Evolutionary conservation across 1,140 invertebrate genomes (phyloP).

Genomic region (Sitophilus oryzae): DNA sequence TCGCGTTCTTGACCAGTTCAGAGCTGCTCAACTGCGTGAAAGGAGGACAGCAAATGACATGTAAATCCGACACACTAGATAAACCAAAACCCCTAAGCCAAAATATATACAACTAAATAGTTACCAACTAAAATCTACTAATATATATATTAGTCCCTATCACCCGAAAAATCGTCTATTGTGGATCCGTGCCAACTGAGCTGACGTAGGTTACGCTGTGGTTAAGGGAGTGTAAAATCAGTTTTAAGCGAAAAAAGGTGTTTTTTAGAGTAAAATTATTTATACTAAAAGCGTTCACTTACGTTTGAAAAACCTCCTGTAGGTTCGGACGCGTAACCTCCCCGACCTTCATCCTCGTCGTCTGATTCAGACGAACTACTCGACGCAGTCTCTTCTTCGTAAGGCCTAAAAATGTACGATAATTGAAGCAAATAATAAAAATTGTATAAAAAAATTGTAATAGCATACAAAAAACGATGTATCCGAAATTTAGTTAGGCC

Average conservation of each 20-base stretch:
- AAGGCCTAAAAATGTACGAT: conserved; percentile 33
- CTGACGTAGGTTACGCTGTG: conserved; percentile 14
- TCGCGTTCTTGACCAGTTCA: too few relatives aligned
- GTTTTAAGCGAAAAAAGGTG: neutral
- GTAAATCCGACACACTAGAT: too few relatives aligned
- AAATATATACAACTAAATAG: conserved; percentile 1
- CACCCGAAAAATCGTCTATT: conserved; percentile 12
- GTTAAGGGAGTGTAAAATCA: conserved; percentile 1
- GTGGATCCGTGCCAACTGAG: conserved; percentile 41
- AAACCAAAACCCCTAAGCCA: neutral
- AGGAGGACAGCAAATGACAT: too few relatives aligned
- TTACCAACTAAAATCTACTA: conserved; percentile 1
- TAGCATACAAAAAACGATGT: neutral
- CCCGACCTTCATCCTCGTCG: conserved; percentile 64
- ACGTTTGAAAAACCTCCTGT: conserved; percentile 48
- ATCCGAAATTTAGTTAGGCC: neutral
- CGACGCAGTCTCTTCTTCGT: conserved; percentile 36
- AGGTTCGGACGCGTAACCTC: conserved; percentile 81
- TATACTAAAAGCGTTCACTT: conserved; percentile 1
- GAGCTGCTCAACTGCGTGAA: too few relatives aligned
- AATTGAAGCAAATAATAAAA: neutral
- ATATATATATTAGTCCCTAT: neutral
- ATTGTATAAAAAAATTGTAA: neutral
- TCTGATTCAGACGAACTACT: conserved; percentile 49
- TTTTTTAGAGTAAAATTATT: neutral